A percentile compares a stretch with the other conserved stretches of the same genome.
These are phyloP conservation scores for Tychaedon coryphoeus DNA, from an alignment of 2,113 vertebrate genomes.

Conservation along the genomic window DNA sequence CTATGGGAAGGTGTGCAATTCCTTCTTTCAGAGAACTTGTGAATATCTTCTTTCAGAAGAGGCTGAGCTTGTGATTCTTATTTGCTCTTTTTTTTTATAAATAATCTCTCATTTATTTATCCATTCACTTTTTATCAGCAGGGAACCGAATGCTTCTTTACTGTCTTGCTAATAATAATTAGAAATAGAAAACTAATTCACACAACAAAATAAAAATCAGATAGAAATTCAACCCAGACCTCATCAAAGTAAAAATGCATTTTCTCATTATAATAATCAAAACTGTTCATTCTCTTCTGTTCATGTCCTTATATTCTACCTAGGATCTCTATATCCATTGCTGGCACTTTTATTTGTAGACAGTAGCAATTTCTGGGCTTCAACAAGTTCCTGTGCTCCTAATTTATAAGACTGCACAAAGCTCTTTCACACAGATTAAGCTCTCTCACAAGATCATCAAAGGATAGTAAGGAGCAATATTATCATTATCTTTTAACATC, in stretches of 20 bases:
- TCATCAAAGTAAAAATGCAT: background rate
- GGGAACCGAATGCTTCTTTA: background rate
- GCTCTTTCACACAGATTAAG: background rate
- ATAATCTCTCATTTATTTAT: constrained; percentile 14
- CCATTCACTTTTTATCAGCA: background rate
- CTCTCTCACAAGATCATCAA: background rate
- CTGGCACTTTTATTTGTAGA: background rate
- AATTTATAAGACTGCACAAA: background rate
- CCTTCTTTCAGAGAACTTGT: constrained; percentile 30
- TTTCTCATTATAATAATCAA: background rate
- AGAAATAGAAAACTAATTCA: background rate
- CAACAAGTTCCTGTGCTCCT: background rate
- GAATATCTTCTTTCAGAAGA: constrained; percentile 17
- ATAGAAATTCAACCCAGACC: background rate
- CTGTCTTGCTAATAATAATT: background rate
- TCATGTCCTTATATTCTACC: background rate
- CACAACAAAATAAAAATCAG: background rate
- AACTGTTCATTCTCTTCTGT: background rate
- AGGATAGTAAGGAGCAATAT: background rate
- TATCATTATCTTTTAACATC: background rate
- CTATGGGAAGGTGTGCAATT: constrained; percentile 51
- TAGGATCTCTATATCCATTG: background rate
- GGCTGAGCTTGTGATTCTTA: constrained; percentile 34
- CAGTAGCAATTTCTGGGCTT: background rate
- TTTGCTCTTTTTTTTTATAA: background rate